Evolutionary conservation across 2,113 vertebrate species (phyloP), one percentile per base, ranked within the genome.

Genomic region (Leucoraja erinaceus): DNA sequence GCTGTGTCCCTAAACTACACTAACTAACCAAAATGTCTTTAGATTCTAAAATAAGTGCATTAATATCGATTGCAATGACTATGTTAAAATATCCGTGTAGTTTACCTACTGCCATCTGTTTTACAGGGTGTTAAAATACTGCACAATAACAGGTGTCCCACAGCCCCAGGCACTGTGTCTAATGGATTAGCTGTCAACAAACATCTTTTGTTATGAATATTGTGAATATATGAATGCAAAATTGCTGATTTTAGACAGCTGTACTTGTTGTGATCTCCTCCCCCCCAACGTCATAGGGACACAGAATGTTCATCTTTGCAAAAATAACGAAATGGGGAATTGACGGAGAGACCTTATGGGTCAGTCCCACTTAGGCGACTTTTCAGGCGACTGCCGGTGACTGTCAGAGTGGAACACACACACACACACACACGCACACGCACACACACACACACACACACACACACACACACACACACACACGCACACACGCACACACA

Each of bases 221-320:
- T 74, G 90, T 91, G 90, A 91, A 91, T 91, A 91, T 91, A 91
- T 91, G 90, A 91, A 91, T 91, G 22, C 20, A 91, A 91, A 91
- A 74, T 91, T 91, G 90, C 68, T 91, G 90, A 91, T 91, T 91
- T 91, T 91, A 28, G 2, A 47, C 38, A 47, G 70, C 33, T 6
- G 90, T 68, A 70, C 7, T 90, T 68, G 25, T 66, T 88, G 61
- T 90, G 88, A 70, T 68, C 38, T 16, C 18, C 20, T 4, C 5
- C 22, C 20, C 88, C 33, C 38, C 59, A 47, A 91, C 1, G 72
- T 72, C 38, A 74, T n/a, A 66, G 20, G 25, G 38, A 22, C 20
- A 25, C 16, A 47, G 72, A 91, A 25, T 25, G 22, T 91, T 47
- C 72, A 5, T 70, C 20, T 25, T 54, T 91, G 63, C 90, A 74